Percentiles rank a stretch among this genome's conserved stretches.
These are phyloP conservation scores for Eristalinus sepulchralis DNA, from an alignment of 2,888 invertebrate genomes.

Conservation along the genomic window DNA sequence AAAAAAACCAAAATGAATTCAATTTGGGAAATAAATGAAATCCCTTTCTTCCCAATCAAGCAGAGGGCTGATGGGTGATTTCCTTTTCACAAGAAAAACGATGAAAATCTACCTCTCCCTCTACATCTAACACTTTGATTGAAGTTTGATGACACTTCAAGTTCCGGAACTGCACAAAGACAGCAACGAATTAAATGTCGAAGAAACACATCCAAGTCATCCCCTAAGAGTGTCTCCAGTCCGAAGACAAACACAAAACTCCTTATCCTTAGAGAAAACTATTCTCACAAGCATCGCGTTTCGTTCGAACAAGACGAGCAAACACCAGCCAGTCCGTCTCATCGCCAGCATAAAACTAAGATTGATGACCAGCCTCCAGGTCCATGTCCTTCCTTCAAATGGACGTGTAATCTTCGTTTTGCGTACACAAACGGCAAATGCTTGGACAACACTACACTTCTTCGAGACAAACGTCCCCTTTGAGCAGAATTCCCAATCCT, in stretches of 20 bases:
- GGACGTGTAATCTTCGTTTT: slow-evolving; percentile 37
- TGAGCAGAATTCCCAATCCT: slow-evolving; percentile 45
- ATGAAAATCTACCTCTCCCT: too few relatives aligned
- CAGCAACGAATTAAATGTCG: too few relatives aligned
- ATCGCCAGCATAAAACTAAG: slow-evolving; percentile 24
- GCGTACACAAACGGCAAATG: slow-evolving; percentile 16
- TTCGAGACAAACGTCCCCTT: slow-evolving; percentile 24
- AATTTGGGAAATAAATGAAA: too few relatives aligned
- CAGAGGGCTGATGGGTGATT: too few relatives aligned
- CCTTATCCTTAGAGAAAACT: not conserved
- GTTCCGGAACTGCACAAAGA: too few relatives aligned
- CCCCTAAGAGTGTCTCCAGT: too few relatives aligned
- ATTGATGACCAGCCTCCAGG: slow-evolving; percentile 32
- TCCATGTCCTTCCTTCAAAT: not conserved
- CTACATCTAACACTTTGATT: too few relatives aligned
- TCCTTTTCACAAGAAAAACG: too few relatives aligned
- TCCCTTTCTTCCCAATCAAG: too few relatives aligned
- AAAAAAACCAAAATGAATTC: too few relatives aligned
- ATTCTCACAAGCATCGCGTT: slow-evolving; percentile 2
- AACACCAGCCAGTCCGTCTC: not conserved
- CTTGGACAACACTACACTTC: slow-evolving; percentile 9
- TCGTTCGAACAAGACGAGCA: not conserved
- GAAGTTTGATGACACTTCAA: too few relatives aligned
- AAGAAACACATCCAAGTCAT: too few relatives aligned
- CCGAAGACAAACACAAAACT: not conserved